Conservation (phyloP, 2,888 invertebrate species). For the Spodoptera exigua region DNA sequence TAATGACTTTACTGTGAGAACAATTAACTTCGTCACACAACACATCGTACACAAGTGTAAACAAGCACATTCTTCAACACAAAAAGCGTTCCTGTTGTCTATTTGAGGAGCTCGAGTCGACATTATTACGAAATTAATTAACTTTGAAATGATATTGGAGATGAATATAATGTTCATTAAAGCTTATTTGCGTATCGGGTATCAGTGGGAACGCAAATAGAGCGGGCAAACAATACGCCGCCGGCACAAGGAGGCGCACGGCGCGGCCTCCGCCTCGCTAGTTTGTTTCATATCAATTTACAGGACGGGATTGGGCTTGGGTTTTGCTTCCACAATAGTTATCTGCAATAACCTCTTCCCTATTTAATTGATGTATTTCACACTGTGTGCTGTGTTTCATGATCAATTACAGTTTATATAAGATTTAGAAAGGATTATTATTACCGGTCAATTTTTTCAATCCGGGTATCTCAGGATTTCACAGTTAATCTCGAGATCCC, state of each 20-base stretch:
- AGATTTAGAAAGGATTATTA: no score
- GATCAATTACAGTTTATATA: no score
- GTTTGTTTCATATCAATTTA: not conserved
- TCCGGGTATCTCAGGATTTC: no score
- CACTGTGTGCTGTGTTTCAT: no score
- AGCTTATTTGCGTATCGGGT: constrained; percentile 38
- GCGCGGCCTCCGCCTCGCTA: not conserved
- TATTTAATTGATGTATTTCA: no score
- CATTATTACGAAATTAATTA: constrained; percentile 52
- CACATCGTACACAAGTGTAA: constrained; percentile 7
- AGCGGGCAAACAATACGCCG: constrained; percentile 5
- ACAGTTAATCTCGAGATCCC: no score
- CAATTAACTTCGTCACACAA: constrained; percentile 1
- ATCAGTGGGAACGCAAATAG: constrained; percentile 33
- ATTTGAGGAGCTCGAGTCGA: constrained; percentile 26
- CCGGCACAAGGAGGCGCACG: not conserved
- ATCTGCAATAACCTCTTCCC: not conserved
- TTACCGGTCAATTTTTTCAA: no score
- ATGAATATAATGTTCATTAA: constrained; percentile 46
- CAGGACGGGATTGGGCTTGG: not conserved
- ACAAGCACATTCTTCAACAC: constrained; percentile 11
- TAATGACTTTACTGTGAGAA: constrained; percentile 3
- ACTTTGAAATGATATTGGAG: constrained; percentile 36
- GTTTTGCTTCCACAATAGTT: not conserved
- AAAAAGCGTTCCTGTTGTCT: constrained; percentile 13